Evolutionary conservation across 2,888 invertebrate genomes (phyloP).

Genomic region (Anthophora plumipes): DNA sequence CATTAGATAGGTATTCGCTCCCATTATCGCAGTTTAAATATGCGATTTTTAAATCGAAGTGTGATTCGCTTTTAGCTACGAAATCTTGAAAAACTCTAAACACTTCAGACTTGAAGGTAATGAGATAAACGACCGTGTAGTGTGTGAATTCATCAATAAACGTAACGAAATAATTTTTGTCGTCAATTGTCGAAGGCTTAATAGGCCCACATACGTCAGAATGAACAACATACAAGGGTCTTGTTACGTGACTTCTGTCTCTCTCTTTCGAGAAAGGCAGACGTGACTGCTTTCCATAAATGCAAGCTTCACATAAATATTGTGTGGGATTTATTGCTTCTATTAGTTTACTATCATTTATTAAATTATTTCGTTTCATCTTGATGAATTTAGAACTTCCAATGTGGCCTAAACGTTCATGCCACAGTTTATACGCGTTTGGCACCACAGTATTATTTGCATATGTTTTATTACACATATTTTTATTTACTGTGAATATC

Average conservation of each 20-base stretch:
- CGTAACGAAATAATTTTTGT: slow-evolving; percentile 10
- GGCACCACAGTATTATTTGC: not conserved
- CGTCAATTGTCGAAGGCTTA: not conserved
- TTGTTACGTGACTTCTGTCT: not conserved
- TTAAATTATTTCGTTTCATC: not conserved
- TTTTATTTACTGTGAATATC: not conserved
- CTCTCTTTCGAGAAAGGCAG: not conserved
- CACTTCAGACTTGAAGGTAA: no score
- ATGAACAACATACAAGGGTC: slow-evolving; percentile 18
- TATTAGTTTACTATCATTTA: not conserved
- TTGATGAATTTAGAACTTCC: not conserved
- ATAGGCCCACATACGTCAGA: not conserved
- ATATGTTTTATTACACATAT: slow-evolving; percentile 2
- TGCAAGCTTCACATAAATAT: slow-evolving; percentile 16
- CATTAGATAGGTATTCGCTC: not conserved
- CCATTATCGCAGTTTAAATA: not conserved
- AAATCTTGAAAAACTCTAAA: not conserved
- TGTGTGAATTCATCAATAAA: slow-evolving; percentile 11
- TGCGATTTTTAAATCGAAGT: not conserved
- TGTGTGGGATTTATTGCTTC: not conserved
- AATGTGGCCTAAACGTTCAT: not conserved
- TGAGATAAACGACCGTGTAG: slow-evolving; percentile 1
- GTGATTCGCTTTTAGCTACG: not conserved
- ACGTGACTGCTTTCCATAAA: slow-evolving; percentile 13
- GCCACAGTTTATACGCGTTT: slow-evolving; percentile 12